Evolutionary conservation across 2,888 invertebrate genomes (phyloP).

Genomic region (Tetragonula carbonaria): DNA sequence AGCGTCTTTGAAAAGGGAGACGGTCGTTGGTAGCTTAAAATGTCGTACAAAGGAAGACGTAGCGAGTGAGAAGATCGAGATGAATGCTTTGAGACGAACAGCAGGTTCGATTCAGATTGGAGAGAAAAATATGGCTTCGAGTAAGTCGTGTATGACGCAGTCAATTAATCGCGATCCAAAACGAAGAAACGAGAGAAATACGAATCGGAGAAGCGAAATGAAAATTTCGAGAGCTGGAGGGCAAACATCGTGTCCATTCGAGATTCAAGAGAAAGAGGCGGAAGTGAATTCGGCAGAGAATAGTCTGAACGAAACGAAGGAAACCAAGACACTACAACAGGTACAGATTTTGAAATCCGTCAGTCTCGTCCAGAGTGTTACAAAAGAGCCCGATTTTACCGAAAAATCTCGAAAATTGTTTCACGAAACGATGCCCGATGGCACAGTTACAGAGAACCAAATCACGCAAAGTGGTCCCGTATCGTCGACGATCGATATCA

Average conservation of each 20-base stretch:
- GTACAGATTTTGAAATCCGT: slow-evolving; percentile 39
- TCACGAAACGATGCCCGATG: background rate
- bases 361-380: slow-evolving; percentile 53
- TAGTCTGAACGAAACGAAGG: background rate
- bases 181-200: background rate
- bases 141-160: background rate
- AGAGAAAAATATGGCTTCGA: background rate
- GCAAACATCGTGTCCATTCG: background rate
- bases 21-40: slow-evolving; percentile 2
- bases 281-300: no score
- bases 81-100: slow-evolving; percentile 1
- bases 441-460: background rate
- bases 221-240: background rate
- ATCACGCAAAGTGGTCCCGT: background rate
- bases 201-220: background rate
- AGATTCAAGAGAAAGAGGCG: no score
- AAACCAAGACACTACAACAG: background rate
- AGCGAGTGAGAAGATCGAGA: background rate
- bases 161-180: slow-evolving; percentile 5
- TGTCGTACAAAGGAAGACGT: background rate
- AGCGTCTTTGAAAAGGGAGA: slow-evolving; percentile 13
- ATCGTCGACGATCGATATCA: background rate
- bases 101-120: background rate
- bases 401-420: background rate
- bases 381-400: slow-evolving; percentile 22